Conservation (phyloP, 2,888 invertebrate genomes). For the Pseudolycoriella hygida region DNA sequence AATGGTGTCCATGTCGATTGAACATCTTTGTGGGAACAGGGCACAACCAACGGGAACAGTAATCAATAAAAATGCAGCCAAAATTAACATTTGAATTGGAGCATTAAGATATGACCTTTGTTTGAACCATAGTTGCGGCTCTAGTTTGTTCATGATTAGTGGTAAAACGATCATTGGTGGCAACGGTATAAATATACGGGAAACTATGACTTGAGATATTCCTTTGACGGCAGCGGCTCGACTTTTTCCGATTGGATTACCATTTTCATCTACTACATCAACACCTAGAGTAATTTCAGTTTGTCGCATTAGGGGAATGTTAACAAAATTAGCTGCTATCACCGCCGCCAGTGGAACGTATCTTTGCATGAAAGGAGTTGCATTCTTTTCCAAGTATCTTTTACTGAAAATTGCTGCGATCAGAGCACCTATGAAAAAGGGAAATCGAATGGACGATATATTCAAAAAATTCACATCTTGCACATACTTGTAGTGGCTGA, state of each 20-base stretch:
- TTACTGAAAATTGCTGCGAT: constrained; percentile 77
- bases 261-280: constrained; percentile 62
- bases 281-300: constrained; percentile 60
- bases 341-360: constrained; percentile 36
- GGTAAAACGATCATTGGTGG: constrained; percentile 80
- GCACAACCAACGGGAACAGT: constrained; percentile 83
- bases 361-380: constrained; percentile 38
- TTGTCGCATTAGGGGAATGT: constrained; percentile 85
- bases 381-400: constrained; percentile 53
- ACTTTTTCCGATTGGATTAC: constrained; percentile 46
- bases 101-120: constrained; percentile 55
- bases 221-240: constrained; percentile 65
- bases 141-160: constrained; percentile 66
- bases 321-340: constrained; percentile 80
- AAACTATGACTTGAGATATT: constrained; percentile 43
- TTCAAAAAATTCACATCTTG: too few species aligned
- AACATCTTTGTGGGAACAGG: constrained; percentile 71
- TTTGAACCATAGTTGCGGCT: constrained; percentile 56
- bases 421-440: too few species aligned
- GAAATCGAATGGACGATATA: too few species aligned
- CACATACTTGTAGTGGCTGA: constrained; percentile 77
- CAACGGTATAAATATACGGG: constrained; percentile 70
- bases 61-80: constrained; percentile 60
- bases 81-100: constrained; percentile 64
- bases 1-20: too few species aligned